Conservation (phyloP, 2,888 invertebrate species). For the Eremobia ochroleuca region DNA sequence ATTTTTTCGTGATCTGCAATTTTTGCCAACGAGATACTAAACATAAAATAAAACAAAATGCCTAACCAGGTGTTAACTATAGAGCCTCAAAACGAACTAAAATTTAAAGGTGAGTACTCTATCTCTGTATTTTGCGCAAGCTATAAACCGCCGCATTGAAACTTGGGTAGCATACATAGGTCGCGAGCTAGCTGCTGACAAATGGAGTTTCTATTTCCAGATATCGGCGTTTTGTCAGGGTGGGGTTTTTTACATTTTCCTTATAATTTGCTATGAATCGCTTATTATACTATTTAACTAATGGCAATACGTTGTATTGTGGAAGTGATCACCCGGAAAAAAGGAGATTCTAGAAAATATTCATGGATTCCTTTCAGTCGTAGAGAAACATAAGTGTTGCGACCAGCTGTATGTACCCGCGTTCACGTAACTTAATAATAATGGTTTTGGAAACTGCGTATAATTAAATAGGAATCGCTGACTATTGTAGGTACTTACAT, state of each 20-base stretch:
- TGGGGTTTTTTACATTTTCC: conserved; percentile 85
- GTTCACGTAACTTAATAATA: conserved; percentile 52
- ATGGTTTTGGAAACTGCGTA: conserved; percentile 32
- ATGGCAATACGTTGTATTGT: conserved; percentile 16
- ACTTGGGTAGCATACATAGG: conserved; percentile 82
- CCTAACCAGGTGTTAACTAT: conserved; percentile 96
- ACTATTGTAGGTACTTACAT: not conserved
- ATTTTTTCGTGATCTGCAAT: conserved; percentile 80
- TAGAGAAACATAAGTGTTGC: conserved; percentile 41
- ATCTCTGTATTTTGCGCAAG: conserved; percentile 70
- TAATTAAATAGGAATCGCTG: conserved; percentile 22
- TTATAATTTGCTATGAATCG: conserved; percentile 62
- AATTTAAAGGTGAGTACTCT: conserved; percentile 95
- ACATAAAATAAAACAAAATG: conserved; percentile 90
- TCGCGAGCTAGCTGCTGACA: conserved; percentile 88
- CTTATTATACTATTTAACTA: conserved; percentile 34
- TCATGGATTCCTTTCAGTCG: conserved; percentile 49
- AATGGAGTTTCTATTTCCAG: conserved; percentile 91
- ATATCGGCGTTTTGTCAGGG: conserved; percentile 89
- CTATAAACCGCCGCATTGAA: conserved; percentile 80
- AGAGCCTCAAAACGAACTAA: conserved; percentile 97
- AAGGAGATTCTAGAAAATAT: conserved; percentile 39
- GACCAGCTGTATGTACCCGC: conserved; percentile 50
- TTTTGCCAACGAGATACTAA: conserved; percentile 84
- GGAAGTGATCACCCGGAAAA: conserved; percentile 31